Evolutionary conservation across 2,797 vertebrate species (phyloP).

Genomic region (Phalloptychus januarius): DNA sequence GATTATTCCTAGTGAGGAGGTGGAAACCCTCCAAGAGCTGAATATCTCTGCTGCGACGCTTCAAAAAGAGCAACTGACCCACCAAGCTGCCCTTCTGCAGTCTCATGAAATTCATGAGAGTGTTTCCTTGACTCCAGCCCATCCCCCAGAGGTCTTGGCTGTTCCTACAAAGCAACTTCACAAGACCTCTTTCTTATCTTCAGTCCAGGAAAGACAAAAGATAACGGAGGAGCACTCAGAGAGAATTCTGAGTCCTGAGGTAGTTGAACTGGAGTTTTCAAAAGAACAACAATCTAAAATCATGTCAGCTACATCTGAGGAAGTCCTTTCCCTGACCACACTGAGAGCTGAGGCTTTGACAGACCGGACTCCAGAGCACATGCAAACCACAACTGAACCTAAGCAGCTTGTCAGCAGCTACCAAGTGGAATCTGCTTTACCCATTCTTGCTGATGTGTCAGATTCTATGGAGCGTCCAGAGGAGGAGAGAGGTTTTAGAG

Average conservation of each 20-base stretch:
- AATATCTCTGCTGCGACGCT: slow-evolving; percentile 75
- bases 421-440: slow-evolving; percentile 63
- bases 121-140: slow-evolving; percentile 55
- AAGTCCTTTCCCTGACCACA: slow-evolving; percentile 66
- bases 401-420: slow-evolving; percentile 62
- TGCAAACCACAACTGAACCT: slow-evolving; percentile 57
- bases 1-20: slow-evolving; percentile 79
- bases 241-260: slow-evolving; percentile 76
- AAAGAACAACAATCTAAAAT: slow-evolving; percentile 67
- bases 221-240: slow-evolving; percentile 80
- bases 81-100: slow-evolving; percentile 77
- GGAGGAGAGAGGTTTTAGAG: slow-evolving; percentile 68
- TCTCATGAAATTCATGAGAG: slow-evolving; percentile 76
- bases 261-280: slow-evolving; percentile 55
- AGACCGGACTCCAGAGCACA: slow-evolving; percentile 38
- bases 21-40: slow-evolving; percentile 65
- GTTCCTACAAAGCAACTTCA: slow-evolving; percentile 72
- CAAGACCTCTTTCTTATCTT: slow-evolving; percentile 69
- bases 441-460: slow-evolving; percentile 67
- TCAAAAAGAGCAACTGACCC: slow-evolving; percentile 76
- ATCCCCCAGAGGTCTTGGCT: slow-evolving; percentile 61
- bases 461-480: slow-evolving; percentile 47
- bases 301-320: slow-evolving; percentile 74
- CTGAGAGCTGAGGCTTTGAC: slow-evolving; percentile 58
- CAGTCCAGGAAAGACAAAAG: slow-evolving; percentile 76